phyloP scores from a whole-genome alignment of 1,140 invertebrate species.

The Psix sp. region DNA sequence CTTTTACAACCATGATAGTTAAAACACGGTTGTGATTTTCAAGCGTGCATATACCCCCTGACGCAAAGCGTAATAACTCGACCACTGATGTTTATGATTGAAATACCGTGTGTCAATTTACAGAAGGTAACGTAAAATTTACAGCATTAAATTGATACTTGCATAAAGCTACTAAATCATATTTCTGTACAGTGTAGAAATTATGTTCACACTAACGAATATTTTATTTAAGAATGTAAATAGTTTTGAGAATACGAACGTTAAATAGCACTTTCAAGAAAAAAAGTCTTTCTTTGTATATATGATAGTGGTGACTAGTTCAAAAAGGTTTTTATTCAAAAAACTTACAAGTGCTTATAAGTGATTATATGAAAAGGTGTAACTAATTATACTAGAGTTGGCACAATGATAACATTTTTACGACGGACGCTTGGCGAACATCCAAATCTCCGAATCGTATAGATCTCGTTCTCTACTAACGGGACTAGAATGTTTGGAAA shows the following conservation, averaged over 20 bases:
- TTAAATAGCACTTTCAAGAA: neutral
- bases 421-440: conserved; percentile 43
- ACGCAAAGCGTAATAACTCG: conserved; percentile 23
- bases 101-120: conserved; percentile 30
- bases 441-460: conserved; percentile 47
- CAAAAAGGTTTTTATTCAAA: too few species aligned
- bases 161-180: conserved; percentile 9
- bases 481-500: conserved; percentile 17
- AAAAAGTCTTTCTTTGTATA: conserved; percentile 4
- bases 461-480: conserved; percentile 33
- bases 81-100: conserved; percentile 31
- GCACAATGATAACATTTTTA: conserved; percentile 48
- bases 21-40: conserved; percentile 19
- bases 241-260: too few species aligned
- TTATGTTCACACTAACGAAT: conserved; percentile 10
- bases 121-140: conserved; percentile 14
- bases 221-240: too few species aligned
- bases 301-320: neutral
- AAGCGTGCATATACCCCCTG: conserved; percentile 10
- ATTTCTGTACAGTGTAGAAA: neutral
- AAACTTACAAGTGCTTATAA: conserved; percentile 35
- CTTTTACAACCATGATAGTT: conserved; percentile 26
- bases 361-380: conserved; percentile 42
- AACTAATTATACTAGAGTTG: conserved; percentile 48
- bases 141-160: conserved; percentile 3